Conservation (phyloP, 2,888 invertebrate species). For the Sminthurinus aureus region DNA sequence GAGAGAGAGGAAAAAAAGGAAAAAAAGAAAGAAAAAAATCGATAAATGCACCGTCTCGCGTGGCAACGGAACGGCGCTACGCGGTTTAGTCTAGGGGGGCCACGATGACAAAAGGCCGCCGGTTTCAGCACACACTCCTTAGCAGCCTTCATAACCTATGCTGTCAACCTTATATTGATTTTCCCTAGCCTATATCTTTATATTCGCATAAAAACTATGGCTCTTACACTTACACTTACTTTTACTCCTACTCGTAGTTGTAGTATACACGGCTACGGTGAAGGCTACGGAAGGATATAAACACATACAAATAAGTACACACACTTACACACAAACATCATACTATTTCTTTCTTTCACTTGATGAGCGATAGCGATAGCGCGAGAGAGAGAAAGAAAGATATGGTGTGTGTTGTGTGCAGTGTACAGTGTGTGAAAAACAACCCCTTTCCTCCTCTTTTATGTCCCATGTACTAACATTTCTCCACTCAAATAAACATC, state of each 20-base stretch:
- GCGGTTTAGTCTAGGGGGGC: slow-evolving; percentile 50
- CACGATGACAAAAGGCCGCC: slow-evolving; percentile 58
- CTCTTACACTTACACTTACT: background rate
- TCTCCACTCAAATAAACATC: slow-evolving; percentile 40
- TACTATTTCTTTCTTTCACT: background rate
- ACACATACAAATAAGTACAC: background rate
- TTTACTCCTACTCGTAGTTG: slow-evolving; percentile 6
- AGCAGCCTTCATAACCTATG: slow-evolving; percentile 52
- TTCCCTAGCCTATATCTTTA: slow-evolving; percentile 51
- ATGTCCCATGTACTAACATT: slow-evolving; percentile 51
- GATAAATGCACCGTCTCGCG: slow-evolving; percentile 60
- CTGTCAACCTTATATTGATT: slow-evolving; percentile 57
- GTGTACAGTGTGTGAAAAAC: slow-evolving; percentile 20
- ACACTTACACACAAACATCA: background rate
- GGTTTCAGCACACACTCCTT: slow-evolving; percentile 48
- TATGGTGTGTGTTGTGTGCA: background rate
- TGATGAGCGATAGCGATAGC: slow-evolving; percentile 5
- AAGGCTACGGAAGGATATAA: background rate
- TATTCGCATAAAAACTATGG: slow-evolving; percentile 23
- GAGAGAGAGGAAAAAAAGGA: slow-evolving; percentile 39
- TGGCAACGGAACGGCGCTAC: slow-evolving; percentile 56
- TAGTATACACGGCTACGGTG: too few relatives aligned
- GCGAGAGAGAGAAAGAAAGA: background rate
- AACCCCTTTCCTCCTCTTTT: slow-evolving; percentile 50
- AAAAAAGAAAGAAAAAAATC: slow-evolving; percentile 55